These are phyloP conservation scores for Enteromius fasciolatus DNA, from an alignment of 2,797 vertebrate species.

Conservation along the genomic window DNA sequence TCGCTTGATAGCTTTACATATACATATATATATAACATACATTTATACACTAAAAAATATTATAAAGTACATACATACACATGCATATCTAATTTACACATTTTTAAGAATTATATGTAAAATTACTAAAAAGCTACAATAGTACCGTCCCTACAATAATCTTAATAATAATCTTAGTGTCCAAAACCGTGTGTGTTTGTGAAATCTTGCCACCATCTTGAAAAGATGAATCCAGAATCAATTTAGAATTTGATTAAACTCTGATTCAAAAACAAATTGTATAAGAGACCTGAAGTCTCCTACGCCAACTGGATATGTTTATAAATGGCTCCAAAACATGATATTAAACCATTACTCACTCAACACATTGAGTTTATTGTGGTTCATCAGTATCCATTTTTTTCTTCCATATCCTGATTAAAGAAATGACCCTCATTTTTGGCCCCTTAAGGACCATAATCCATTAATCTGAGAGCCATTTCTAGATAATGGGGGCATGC, in stretches of 20 bases:
- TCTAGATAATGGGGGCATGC: slow-evolving; percentile 28
- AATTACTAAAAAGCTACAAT: neutral
- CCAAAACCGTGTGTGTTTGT: neutral
- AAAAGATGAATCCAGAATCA: neutral
- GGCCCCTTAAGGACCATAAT: slow-evolving; percentile 22
- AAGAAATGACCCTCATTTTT: slow-evolving; percentile 30
- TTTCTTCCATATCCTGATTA: slow-evolving; percentile 39
- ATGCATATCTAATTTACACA: neutral
- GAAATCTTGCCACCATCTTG: no score
- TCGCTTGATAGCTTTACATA: neutral
- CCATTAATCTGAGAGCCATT: slow-evolving; percentile 35
- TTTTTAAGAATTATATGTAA: neutral
- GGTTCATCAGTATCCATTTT: slow-evolving; percentile 5
- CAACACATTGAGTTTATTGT: slow-evolving; percentile 21
- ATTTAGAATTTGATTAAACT: neutral
- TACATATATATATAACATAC: neutral
- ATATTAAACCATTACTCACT: slow-evolving; percentile 10
- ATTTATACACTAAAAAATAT: neutral
- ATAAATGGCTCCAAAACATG: neutral
- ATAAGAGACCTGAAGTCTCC: neutral
- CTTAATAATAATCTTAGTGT: neutral
- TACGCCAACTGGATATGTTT: neutral
- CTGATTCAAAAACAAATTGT: neutral
- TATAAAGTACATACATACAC: no score
- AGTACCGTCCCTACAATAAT: neutral